Evolutionary conservation across 2,888 invertebrate genomes (phyloP), one percentile per base, ranked within the genome.

Genomic region (Drosophila siamana): DNA sequence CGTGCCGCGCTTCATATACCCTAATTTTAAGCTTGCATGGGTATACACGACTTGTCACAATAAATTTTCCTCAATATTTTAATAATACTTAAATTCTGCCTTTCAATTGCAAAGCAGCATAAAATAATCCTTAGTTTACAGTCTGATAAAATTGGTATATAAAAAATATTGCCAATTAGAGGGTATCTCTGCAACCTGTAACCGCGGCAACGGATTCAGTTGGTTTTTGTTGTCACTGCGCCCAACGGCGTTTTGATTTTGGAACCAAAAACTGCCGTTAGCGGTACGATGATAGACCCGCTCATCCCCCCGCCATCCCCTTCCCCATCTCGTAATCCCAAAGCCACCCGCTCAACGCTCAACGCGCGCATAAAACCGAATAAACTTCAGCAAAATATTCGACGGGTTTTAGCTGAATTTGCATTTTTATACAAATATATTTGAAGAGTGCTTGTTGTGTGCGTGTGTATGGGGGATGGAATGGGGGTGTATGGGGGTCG

Each of bases 341-440:
- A 68, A 68, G 62, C 67, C 62, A 55, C 62, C 60, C 61, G 70
- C 63, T 73, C 56, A 66, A 41, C 61, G 70, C 63, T 73, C 56
- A 66, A 41, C 60, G 70, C 52, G 70, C 55, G 69, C 73, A 74
- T 72, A 82, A 86, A 79, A 82, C 62, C 67, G 64, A 57, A 68
- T 69, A 73, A 80, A 88, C 69, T 74, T 77, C 69, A 70, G 69
- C 68, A 82, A 84, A 84, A 86, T 84, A 88, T 88, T 84, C 86
- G 83, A 81, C 82, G 87, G 77, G 81, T 81, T 75, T 86, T 86
- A 86, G 85, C 85, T 86, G 87, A 86, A 88, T 90, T 89, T 90
- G 90, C 90, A 90, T 90, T 88, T 89, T 90, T 88, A 89, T 90
- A 84, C 86, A 84, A 84, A 84, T 84, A 88, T 88, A 89, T 88